phyloP scores from a whole-genome alignment of 2,888 invertebrate species.

The Agriopis marginaria region DNA sequence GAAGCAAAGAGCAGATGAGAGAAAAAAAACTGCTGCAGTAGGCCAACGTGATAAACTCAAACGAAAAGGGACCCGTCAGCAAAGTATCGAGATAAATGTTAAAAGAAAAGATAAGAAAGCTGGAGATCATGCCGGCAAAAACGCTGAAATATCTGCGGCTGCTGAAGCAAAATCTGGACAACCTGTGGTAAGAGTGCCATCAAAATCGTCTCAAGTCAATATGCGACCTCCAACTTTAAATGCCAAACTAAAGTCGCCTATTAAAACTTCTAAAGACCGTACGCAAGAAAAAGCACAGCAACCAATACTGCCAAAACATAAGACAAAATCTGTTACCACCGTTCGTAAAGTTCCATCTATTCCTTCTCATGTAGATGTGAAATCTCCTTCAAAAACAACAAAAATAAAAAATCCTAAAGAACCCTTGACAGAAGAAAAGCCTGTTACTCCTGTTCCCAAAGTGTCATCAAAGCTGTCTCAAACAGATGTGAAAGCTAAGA shows the following conservation, averaged over 20 bases:
- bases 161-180: slow-evolving; percentile 25
- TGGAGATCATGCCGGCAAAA: slow-evolving; percentile 3
- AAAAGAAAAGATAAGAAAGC: slow-evolving; percentile 20
- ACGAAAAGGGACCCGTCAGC: slow-evolving; percentile 8
- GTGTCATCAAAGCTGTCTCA: slow-evolving; percentile 11
- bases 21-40: not conserved
- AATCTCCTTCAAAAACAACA: not conserved
- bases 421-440: not conserved
- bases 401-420: not conserved
- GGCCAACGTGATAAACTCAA: not conserved
- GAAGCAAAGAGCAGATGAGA: slow-evolving; percentile 10
- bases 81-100: slow-evolving; percentile 5
- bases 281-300: not conserved
- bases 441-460: not conserved
- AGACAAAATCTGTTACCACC: slow-evolving; percentile 2
- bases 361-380: not conserved
- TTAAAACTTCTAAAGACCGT: not conserved
- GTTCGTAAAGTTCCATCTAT: not conserved
- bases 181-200: slow-evolving; percentile 15
- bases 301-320: not conserved
- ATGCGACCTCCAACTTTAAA: slow-evolving; percentile 9
- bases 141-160: not conserved
- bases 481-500: not conserved
- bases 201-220: slow-evolving; percentile 12
- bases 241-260: slow-evolving; percentile 1